These are phyloP conservation scores for Chamaetylas fuelleborni DNA, from an alignment of 2,113 vertebrate genomes.

Conservation along the genomic window DNA sequence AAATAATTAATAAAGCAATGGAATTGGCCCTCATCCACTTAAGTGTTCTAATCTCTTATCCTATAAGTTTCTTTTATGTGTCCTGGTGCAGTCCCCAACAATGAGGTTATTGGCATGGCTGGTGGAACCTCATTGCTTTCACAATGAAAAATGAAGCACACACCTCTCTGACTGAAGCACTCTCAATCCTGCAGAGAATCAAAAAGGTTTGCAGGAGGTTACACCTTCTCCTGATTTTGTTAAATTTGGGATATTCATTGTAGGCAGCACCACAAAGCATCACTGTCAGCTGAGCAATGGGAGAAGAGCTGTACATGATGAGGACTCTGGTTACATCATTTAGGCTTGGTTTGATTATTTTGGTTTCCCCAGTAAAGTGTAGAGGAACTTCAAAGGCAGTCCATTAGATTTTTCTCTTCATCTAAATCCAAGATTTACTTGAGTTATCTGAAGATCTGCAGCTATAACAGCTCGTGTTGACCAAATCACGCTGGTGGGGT, in stretches of 20 bases:
- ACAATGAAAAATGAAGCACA: neutral
- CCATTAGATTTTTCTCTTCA: neutral
- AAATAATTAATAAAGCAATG: neutral
- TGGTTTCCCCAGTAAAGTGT: neutral
- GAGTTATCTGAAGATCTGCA: neutral
- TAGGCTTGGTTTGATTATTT: neutral
- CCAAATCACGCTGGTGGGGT: neutral
- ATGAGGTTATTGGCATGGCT: accelerated
- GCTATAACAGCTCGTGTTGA: neutral
- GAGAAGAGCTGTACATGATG: accelerated
- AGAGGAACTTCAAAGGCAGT: neutral
- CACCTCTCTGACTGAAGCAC: neutral
- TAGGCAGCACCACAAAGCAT: neutral
- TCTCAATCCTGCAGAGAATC: neutral
- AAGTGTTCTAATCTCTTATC: neutral
- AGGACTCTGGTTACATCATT: neutral
- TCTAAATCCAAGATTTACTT: neutral
- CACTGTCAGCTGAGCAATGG: neutral
- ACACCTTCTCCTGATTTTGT: neutral
- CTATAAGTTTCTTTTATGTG: accelerated
- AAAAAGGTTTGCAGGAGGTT: neutral
- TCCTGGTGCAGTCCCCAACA: neutral
- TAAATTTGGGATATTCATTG: neutral
- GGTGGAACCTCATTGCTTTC: neutral
- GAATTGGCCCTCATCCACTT: neutral